Evolutionary conservation across 2,113 vertebrate species (phyloP), one percentile per base, ranked within the genome.

Genomic region (Lynx canadensis): DNA sequence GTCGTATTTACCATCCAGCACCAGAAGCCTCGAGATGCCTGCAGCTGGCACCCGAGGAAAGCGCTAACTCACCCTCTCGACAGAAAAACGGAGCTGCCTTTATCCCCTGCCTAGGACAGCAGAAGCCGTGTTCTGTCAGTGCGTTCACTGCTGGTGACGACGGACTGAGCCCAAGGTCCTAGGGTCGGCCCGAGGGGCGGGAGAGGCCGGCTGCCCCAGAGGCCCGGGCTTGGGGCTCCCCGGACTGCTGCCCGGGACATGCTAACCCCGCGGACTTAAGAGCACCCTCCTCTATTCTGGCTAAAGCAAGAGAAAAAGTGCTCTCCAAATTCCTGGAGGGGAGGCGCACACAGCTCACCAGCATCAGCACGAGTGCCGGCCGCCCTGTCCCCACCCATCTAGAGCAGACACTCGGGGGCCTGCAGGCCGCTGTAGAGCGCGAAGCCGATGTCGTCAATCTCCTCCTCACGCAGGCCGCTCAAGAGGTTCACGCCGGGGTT

Each of bases 371-470:
- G 25, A 13, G 3, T 3, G 52, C 71, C 6, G 12, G 57, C 31
- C 27, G 13, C 74, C 12, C 7, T 0, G 4, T 18, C 48, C 45
- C 57, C 33, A 1, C 14, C 63, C 63, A 13, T 3, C 66, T 83
- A 82, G 13, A 98, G 98, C 96, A 99, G 98, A 25, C 99, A 98
- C 84, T 99, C 99, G 0, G 99, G 99, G 82, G 99, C 98, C 23
- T 99, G 99, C 25, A 99, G 79, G 0, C 99, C 99, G 4, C 98
- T 98, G 98, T 99, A 99, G 4, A 99, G 98, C 52, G 98, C 98
- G 18, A 99, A 99, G 38, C 99, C 99, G 95, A 99, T 99, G 98
- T 99, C 99, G 3, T 99, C 99, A 0, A 99, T 99, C 41, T 99
- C 99, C 89, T 99, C 99, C 13, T 99, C 99, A 2, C 94, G 97